Evolutionary conservation across 2,888 invertebrate species (phyloP).

Genomic region (Oligia strigilis): DNA sequence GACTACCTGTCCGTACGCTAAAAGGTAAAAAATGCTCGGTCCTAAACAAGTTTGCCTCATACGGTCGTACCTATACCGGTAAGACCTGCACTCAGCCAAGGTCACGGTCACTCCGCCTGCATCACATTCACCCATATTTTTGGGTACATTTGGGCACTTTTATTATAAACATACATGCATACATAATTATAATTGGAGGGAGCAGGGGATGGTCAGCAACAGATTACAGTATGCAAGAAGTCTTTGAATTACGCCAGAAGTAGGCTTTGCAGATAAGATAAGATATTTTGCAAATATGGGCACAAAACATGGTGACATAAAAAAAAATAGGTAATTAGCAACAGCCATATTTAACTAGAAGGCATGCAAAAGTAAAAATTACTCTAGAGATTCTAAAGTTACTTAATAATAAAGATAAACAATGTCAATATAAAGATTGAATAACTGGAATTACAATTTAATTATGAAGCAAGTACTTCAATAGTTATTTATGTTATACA

Average conservation of each 20-base stretch:
- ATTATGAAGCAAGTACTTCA: too few species aligned
- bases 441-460: too few species aligned
- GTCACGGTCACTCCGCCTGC: constrained; percentile 42
- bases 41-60: constrained; percentile 54
- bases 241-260: not conserved
- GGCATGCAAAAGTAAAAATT: too few species aligned
- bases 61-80: constrained; percentile 28
- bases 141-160: constrained; percentile 23
- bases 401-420: too few species aligned
- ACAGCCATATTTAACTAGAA: too few species aligned
- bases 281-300: too few species aligned
- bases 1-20: constrained; percentile 51
- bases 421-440: too few species aligned
- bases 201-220: not conserved
- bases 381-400: too few species aligned
- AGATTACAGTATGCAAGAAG: not conserved
- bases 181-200: constrained; percentile 4
- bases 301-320: too few species aligned
- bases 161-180: not conserved
- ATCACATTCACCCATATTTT: constrained; percentile 52
- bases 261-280: not conserved
- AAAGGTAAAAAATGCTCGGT: constrained; percentile 47
- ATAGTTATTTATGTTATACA: too few species aligned
- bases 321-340: too few species aligned
- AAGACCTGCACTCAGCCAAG: constrained; percentile 43